Conservation (phyloP, 2,797 vertebrate species). For the Nannoperca australis region DNA sequence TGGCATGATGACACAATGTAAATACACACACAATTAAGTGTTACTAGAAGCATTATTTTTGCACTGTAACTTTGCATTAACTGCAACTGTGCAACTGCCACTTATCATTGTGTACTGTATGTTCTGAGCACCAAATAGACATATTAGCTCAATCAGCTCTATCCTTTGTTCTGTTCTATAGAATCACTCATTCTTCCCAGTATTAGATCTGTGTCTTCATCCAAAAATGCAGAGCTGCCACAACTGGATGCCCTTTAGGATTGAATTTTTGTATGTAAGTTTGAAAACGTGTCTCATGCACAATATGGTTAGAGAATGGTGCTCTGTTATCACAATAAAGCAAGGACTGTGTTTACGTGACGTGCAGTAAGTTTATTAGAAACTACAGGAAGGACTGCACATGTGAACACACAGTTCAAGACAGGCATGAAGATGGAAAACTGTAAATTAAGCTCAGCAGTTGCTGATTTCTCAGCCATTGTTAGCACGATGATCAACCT, state of each 20-base stretch:
- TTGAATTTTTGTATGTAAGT: not conserved
- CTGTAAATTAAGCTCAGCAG: constrained; percentile 5
- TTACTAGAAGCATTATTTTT: not conserved
- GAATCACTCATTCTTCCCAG: not conserved
- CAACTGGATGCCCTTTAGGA: not conserved
- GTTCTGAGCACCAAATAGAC: not conserved
- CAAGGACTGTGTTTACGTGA: not conserved
- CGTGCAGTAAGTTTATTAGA: not conserved
- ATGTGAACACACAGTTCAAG: constrained; percentile 8
- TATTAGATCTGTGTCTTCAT: not conserved
- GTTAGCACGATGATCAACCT: not conserved
- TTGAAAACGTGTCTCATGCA: not conserved
- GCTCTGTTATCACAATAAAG: constrained; percentile 5
- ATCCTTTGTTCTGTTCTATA: not conserved
- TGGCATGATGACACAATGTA: not conserved
- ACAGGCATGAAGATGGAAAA: constrained; percentile 7
- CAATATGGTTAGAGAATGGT: not conserved
- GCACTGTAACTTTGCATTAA: not conserved
- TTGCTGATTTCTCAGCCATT: not conserved
- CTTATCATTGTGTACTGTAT: not conserved
- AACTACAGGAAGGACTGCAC: constrained; percentile 13
- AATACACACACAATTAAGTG: not conserved
- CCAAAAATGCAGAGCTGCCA: not conserved
- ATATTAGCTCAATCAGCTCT: not conserved
- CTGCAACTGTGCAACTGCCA: not conserved